phyloP scores from a whole-genome alignment of 2,797 vertebrate species.

The Tenualosa ilisha region DNA sequence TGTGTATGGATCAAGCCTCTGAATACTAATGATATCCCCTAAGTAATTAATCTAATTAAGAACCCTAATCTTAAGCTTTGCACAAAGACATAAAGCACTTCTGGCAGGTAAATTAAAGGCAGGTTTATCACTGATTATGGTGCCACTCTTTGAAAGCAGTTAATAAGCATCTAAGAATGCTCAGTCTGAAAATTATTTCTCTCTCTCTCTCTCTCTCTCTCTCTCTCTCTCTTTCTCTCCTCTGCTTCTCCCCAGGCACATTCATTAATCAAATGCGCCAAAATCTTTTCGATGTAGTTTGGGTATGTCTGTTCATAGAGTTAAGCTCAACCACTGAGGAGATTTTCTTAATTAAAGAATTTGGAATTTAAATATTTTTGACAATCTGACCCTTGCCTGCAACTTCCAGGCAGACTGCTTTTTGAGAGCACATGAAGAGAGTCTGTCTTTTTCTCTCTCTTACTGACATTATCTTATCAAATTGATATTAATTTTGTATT shows the following conservation, averaged over 20 bases:
- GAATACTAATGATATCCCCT: constrained; percentile 46
- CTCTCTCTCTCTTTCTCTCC: neutral
- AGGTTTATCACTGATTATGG: constrained; percentile 34
- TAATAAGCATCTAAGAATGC: constrained; percentile 29
- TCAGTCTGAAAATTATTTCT: neutral
- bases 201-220: constrained; percentile 14
- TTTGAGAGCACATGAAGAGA: neutral
- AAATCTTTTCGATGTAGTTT: neutral
- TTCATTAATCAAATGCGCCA: neutral
- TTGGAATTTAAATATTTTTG: neutral
- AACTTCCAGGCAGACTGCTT: neutral
- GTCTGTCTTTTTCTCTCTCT: neutral
- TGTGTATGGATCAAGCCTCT: neutral
- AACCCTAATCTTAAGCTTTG: neutral
- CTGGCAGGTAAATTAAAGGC: constrained; percentile 48
- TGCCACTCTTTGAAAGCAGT: constrained; percentile 34
- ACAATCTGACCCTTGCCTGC: neutral
- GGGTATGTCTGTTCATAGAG: neutral
- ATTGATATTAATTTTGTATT: neutral
- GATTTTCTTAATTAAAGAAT: constrained; percentile 1
- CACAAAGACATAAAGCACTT: constrained; percentile 31
- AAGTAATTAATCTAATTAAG: constrained; percentile 45
- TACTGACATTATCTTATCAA: neutral
- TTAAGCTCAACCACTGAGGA: neutral
- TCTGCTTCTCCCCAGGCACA: neutral